These are phyloP conservation scores for Megalops cyprinoides DNA, from an alignment of 2,797 vertebrate species.

Conservation along the genomic window DNA sequence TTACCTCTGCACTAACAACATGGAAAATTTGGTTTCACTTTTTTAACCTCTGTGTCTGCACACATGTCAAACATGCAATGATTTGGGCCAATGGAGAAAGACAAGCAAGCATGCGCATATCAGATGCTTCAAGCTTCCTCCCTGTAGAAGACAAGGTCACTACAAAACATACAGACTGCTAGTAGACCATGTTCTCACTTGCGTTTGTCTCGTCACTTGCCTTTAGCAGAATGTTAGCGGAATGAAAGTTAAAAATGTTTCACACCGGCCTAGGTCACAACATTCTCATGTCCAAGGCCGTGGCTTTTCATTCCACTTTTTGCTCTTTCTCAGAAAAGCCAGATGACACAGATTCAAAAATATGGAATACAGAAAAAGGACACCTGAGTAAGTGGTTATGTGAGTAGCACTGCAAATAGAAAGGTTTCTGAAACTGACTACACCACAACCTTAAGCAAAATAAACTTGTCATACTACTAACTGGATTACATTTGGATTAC, in stretches of 20 bases:
- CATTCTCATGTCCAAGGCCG: background rate
- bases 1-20: slow-evolving; percentile 69
- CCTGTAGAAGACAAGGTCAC: background rate
- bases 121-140: slow-evolving; percentile 11
- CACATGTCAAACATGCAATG: slow-evolving; percentile 65
- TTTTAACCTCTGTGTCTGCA: slow-evolving; percentile 66
- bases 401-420: too few species aligned
- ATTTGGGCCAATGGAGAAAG: slow-evolving; percentile 69
- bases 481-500: too few species aligned
- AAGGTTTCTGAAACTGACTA: too few species aligned
- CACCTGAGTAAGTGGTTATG: too few species aligned
- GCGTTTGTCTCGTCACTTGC: slow-evolving; percentile 19
- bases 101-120: slow-evolving; percentile 68
- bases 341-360: background rate
- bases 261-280: background rate
- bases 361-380: too few species aligned
- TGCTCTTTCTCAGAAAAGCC: background rate
- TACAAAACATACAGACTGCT: background rate
- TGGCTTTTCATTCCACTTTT: background rate
- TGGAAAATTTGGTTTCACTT: slow-evolving; percentile 64
- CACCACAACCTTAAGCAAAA: too few species aligned
- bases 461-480: too few species aligned
- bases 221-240: too few species aligned
- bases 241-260: background rate
- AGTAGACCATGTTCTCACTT: slow-evolving; percentile 25